Percentiles rank a stretch among this genome's conserved stretches.
These are phyloP conservation scores for Aegotheles bennettii DNA, from an alignment of 2,113 vertebrate genomes.

Conservation along the genomic window DNA sequence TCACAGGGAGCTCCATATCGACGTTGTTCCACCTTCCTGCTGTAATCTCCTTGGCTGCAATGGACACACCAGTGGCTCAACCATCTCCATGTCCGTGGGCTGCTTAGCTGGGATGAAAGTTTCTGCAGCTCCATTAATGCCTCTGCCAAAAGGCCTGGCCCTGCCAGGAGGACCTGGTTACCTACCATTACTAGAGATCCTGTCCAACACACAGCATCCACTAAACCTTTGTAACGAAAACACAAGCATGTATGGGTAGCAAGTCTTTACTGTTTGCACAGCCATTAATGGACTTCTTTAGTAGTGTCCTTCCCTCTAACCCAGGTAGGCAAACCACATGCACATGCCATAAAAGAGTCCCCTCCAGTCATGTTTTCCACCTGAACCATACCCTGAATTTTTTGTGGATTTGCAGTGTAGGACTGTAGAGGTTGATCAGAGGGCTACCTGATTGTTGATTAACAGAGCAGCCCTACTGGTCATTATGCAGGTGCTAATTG, in stretches of 20 bases:
- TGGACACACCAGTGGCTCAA: background rate
- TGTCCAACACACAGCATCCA: background rate
- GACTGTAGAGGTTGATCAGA: too few relatives aligned
- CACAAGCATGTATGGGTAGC: background rate
- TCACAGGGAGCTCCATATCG: accelerated
- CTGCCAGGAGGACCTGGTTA: background rate
- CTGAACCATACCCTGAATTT: background rate
- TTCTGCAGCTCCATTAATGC: background rate
- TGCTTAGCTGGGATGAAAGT: background rate
- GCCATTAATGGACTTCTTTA: background rate
- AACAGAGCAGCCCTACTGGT: too few relatives aligned
- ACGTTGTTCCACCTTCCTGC: background rate
- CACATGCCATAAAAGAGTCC: background rate
- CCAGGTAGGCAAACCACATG: background rate
- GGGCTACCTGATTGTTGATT: too few relatives aligned
- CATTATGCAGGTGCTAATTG: too few relatives aligned
- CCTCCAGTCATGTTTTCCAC: background rate
- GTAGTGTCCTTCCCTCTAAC: background rate
- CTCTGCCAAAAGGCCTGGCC: background rate
- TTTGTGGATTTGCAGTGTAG: too few relatives aligned
- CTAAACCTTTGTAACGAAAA: background rate
- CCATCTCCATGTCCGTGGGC: background rate
- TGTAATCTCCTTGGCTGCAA: background rate
- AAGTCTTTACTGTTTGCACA: background rate
- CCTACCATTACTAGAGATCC: background rate